A percentile compares a stretch with the other conserved stretches of the same genome.
Conservation (phyloP, 2,113 vertebrate genomes). For the Mungos mungo region DNA sequence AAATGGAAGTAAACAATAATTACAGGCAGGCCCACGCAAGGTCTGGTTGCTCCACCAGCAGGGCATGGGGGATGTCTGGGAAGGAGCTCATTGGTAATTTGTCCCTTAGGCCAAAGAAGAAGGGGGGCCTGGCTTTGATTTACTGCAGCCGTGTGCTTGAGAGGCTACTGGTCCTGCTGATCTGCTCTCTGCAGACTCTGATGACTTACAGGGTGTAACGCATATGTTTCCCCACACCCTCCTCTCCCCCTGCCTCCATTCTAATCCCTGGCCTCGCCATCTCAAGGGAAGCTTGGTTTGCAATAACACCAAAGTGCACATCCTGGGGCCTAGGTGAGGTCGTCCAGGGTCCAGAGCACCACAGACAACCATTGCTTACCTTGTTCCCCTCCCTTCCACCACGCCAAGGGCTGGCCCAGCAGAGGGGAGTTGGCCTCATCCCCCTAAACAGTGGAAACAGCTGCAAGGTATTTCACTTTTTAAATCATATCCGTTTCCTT, state of each 20-base stretch:
- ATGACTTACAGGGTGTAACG: too few species aligned
- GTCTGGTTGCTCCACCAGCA: not conserved
- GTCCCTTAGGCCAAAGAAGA: not conserved
- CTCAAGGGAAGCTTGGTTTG: not conserved
- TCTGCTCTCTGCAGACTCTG: not conserved
- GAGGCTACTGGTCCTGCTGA: not conserved
- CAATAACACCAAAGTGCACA: rapidly evolving
- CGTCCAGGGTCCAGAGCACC: not conserved
- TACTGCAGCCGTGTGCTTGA: not conserved
- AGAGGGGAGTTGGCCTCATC: not conserved
- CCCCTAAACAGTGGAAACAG: not conserved
- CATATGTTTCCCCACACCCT: too few species aligned
- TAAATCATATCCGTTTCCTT: not conserved
- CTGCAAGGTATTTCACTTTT: not conserved
- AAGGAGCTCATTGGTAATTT: not conserved
- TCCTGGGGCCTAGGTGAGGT: not conserved
- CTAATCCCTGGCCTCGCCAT: not conserved
- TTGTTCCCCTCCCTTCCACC: not conserved
- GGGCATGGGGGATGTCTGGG: not conserved
- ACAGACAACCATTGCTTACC: not conserved
- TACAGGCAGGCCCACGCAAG: rapidly evolving
- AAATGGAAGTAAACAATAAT: not conserved
- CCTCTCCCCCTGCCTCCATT: too few species aligned
- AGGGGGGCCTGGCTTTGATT: not conserved
- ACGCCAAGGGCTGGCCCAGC: not conserved